Base-by-base conservation (phyloP, 2,888 invertebrate species). In the Rhingia rostrata region DNA sequence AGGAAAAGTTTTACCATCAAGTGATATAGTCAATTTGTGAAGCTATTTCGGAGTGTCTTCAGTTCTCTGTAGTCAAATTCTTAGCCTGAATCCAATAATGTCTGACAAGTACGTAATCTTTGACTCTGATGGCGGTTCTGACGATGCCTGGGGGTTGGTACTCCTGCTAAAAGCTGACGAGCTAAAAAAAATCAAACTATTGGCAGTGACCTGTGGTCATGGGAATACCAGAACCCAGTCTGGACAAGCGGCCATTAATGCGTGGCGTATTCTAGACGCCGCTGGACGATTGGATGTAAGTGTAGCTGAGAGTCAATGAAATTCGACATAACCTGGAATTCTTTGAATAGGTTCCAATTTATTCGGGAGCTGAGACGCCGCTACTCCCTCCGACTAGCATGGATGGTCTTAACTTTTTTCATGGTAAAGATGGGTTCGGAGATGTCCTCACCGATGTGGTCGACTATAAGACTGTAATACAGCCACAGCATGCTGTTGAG, bases 161-260 rank as follows among this genome's bases (percentile, higher is more conserved):
- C 90, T 94, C 88, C 89, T 94, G 3, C 88, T 94, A 30, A 90
- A 92, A 63, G 93, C 93, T 1, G 93, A 94, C 53, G 37, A 83
- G 1, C 79, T 83, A 45, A 70, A 70, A 6, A 22, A 60, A 12
- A 77, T 82, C 53, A 85, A 86, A 85, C 86, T 96, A 61, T 88
- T 95, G 39, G 96, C 93, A 4, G 92, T 96, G 0, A 96, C 96
- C 0, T 95, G 95, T 79, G 94, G 94, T 0, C 93, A 93, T 82
- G 97, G 96, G 0, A 97, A 96, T 88, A 94, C 95, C 0, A 90
- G 90, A 4, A 92, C 1, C 22, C 22, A 22, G 22, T 2, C 96
- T 60, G 93, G 94, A 6, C 94, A 95, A 88, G 95, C 94, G 0
- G 92, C 93, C 30, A 90, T 90, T 30, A 96, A 97, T 89, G 94